Base-by-base conservation (phyloP, 2,113 vertebrate genomes). In the Chitala chitala region DNA sequence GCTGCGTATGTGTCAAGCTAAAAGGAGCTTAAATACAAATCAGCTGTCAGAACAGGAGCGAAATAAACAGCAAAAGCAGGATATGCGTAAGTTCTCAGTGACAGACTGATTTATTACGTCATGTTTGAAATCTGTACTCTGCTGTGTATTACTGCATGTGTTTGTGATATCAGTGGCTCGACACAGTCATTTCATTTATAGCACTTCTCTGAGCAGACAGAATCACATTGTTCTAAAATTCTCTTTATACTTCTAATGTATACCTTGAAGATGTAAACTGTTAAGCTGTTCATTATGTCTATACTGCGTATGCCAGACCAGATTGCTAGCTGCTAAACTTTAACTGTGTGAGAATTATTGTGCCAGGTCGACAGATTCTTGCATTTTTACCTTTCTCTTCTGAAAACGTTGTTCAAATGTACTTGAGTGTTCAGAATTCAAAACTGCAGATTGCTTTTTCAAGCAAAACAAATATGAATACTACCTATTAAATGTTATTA, bases 91-190 rank as follows among this genome's bases (percentile, higher is more conserved):
- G 29, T 46, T 26, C 40, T 22, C 38, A 68, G 15, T 68, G 64
- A 68, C 64, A 68, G 64, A 68, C 24, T 10, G 64, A 44, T 36
- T 65, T 65, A 65, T 65, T 65, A n/a, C 24, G 17, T 65, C 63
- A 42, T 65, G 63, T 68, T 42, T 26, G 29, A 33, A 68, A 68
- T 15, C 64, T 13, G 42, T 48, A 68, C 8, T 48, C 64, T 48
- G 36, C 38, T 38, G 64, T n/a, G 6, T 63, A 17, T 36, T 63
- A 33, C 42, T 31, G 38, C 6, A 42, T 46, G 64, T 68, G 64
- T 48, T 68, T 42, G 29, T 68, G 64, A 24, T 68, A 42, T 68
- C 64, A 26, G 6, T 48, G 64, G 22, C 15, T 48, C 46, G 33
- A 46, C 13, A 68, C 46, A 7, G 40, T 48, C 5, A 42, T 24